Evolutionary conservation across 2,113 vertebrate species (phyloP).

Genomic region (Haplotaxodon microlepis): DNA sequence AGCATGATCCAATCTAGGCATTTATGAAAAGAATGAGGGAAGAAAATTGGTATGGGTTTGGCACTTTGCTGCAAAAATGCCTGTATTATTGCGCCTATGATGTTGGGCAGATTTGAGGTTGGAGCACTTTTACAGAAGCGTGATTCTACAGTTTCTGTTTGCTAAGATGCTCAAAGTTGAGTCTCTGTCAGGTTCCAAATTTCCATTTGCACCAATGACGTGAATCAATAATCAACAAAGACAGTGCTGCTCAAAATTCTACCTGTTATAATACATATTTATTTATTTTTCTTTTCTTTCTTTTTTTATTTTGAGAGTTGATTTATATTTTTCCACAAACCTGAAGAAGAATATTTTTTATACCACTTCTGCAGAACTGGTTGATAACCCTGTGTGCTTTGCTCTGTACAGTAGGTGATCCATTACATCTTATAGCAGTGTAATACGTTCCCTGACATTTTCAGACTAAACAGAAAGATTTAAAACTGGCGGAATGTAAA

Average conservation of each 20-base stretch:
- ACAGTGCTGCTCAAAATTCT: neutral
- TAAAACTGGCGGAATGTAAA: neutral
- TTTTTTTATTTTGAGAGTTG: neutral
- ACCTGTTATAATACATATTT: neutral
- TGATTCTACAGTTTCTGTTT: neutral
- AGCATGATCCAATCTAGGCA: neutral
- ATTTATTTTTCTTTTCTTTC: accelerated
- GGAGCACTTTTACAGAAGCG: neutral
- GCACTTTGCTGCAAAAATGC: neutral
- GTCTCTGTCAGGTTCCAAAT: neutral
- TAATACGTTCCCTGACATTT: neutral
- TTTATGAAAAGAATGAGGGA: neutral
- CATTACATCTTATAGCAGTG: too few relatives aligned
- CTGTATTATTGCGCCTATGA: neutral
- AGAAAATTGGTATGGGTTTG: neutral
- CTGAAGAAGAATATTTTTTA: neutral
- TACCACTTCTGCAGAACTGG: neutral
- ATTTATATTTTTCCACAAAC: neutral
- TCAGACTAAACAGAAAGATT: neutral
- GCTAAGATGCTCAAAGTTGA: neutral
- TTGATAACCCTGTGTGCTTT: neutral
- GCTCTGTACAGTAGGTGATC: neutral
- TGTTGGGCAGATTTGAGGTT: neutral
- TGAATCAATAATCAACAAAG: neutral
- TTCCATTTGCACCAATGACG: neutral